These are phyloP conservation scores for Solenopsis fugax DNA, from an alignment of 1,140 invertebrate genomes.

Conservation along the genomic window DNA sequence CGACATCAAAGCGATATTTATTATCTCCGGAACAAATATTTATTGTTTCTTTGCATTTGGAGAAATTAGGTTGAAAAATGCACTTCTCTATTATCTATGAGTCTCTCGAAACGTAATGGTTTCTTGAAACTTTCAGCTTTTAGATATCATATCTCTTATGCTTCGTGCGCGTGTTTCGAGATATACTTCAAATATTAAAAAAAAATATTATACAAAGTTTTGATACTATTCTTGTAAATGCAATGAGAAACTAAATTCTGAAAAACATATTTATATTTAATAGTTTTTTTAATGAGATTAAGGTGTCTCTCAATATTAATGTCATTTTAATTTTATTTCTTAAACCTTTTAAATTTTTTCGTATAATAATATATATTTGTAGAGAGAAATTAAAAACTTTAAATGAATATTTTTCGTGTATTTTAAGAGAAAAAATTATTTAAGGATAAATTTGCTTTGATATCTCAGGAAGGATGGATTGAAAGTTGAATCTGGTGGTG, in stretches of 20 bases:
- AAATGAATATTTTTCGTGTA: neutral
- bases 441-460: constrained; percentile 2
- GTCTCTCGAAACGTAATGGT: neutral
- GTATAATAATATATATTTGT: neutral
- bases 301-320: neutral
- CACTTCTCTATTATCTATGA: neutral
- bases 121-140: neutral
- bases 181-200: constrained; percentile 1
- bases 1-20: constrained; percentile 33
- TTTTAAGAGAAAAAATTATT: neutral
- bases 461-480: constrained; percentile 4
- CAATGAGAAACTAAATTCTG: neutral
- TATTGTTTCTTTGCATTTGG: neutral
- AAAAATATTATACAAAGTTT: neutral
- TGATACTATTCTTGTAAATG: neutral
- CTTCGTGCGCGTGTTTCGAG: neutral
- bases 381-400: neutral
- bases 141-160: neutral
- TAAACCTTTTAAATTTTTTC: neutral
- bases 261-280: constrained; percentile 4
- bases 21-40: constrained; percentile 23
- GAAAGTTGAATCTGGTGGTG: neutral
- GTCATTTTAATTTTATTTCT: neutral
- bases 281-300: neutral
- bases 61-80: neutral